Conservation (phyloP, 2,888 invertebrate species). For the Thera obeliscata region DNA sequence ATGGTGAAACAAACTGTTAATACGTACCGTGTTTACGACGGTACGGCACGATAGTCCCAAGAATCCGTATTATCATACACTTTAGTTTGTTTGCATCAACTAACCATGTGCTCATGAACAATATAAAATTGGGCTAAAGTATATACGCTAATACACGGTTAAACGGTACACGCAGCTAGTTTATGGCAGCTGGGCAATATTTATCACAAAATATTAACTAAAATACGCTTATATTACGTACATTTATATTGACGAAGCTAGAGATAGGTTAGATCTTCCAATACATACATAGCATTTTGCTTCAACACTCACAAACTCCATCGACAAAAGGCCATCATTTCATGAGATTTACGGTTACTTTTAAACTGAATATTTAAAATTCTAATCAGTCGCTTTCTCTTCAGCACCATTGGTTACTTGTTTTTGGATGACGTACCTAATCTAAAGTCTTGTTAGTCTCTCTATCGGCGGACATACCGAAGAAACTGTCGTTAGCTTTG, state of each 20-base stretch:
- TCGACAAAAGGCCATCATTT: constrained; percentile 32
- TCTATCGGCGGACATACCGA: constrained; percentile 34
- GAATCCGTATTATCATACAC: constrained; percentile 75
- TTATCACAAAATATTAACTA: constrained; percentile 63
- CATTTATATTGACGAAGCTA: constrained; percentile 42
- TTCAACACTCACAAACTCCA: constrained; percentile 47
- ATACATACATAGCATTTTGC: constrained; percentile 52
- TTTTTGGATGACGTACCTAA: constrained; percentile 52
- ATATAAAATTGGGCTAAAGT: constrained; percentile 72
- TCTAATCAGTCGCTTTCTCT: constrained; percentile 9
- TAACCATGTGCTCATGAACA: constrained; percentile 75
- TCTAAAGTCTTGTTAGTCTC: constrained; percentile 46
- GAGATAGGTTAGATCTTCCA: constrained; percentile 48
- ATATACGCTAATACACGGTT: constrained; percentile 76
- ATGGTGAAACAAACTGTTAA: constrained; percentile 96
- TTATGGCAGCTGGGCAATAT: constrained; percentile 75
- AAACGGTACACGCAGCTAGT: constrained; percentile 77
- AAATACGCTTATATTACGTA: constrained; percentile 55
- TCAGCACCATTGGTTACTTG: constrained; percentile 16
- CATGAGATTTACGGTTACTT: constrained; percentile 37
- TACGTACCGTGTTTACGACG: constrained; percentile 91
- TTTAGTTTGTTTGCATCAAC: constrained; percentile 82
- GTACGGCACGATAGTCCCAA: constrained; percentile 86
- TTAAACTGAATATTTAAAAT: constrained; percentile 16
- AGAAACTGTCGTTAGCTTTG: constrained; percentile 63